Base-by-base conservation (phyloP, 2,797 vertebrate species). In the Amblyraja radiata region DNA sequence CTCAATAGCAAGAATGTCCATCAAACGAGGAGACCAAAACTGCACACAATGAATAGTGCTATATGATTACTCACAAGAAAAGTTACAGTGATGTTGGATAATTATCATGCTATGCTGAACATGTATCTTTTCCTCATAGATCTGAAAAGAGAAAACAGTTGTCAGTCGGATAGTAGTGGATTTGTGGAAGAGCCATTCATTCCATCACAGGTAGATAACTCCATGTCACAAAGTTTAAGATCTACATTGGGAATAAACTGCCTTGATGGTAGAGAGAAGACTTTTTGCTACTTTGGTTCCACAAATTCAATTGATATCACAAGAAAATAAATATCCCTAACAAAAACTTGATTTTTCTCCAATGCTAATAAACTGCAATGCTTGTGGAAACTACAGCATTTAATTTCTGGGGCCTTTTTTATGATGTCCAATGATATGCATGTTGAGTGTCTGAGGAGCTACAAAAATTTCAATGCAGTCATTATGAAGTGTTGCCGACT, bases 141-240 rank as follows among this genome's bases (percentile, higher is more conserved):
- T 14, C 76, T 97, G 65, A 95, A 95, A 81, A 96, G 97, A 94
- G 96, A 96, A 91, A 97, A 96, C 94, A 98, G 97, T 94, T 96
- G 95, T 94, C 97, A 97, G 93, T 97, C 97, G 65, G 97, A 98
- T 94, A 97, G 97, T 95, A 97, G 97, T 46, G 97, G 97, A 0
- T 98, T 98, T 95, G 94, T 96, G 94, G 98, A 98, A 93, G 98
- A 98, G 65, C 95, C 96, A 0, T 94, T 93, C 0, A 95, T 97
- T 21, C 95, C 95, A 2, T 91, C 92, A 39, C 96, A 96, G 90
- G 90, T 92, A 74, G n/a, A 68, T 58, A 28, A 74, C 13, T 13
- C 28, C n/a, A 54, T 11, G 11, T 0, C 32, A 10, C 28, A 46
- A 46, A 9, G 32, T 7, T 28, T 86, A 25, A 54, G 61, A 14